phyloP scores from a whole-genome alignment of 2,113 vertebrate species.

The Anser cygnoides region DNA sequence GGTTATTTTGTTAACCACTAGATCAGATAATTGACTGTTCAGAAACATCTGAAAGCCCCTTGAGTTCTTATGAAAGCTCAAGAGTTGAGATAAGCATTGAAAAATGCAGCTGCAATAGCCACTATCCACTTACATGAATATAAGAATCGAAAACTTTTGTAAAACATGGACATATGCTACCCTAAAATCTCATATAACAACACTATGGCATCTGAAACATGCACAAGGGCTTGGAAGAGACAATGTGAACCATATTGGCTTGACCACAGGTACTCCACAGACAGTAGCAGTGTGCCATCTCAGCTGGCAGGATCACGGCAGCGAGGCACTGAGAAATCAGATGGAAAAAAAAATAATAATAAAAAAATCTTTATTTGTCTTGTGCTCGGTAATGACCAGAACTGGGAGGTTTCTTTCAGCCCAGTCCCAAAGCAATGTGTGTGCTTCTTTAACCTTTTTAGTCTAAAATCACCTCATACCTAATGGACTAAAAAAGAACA shows the following conservation, averaged over 20 bases:
- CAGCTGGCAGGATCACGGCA: not conserved
- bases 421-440: not conserved
- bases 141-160: not conserved
- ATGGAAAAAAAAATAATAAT: not conserved
- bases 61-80: not conserved
- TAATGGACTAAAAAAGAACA: conserved; percentile 58
- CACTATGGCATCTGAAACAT: not conserved
- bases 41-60: not conserved
- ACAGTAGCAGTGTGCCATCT: not conserved
- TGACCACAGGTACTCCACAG: not conserved
- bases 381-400: not conserved
- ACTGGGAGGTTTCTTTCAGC: not conserved
- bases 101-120: not conserved
- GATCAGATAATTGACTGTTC: not conserved
- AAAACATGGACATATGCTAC: not conserved
- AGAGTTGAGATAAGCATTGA: not conserved
- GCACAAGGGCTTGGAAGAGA: not conserved
- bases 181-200: not conserved
- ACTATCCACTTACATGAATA: not conserved
- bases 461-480: conserved; percentile 50
- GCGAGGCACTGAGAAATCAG: not conserved
- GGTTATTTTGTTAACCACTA: not conserved
- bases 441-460: conserved; percentile 61
- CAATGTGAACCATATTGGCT: not conserved
- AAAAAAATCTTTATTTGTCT: not conserved